A percentile compares a stretch with the other conserved stretches of the same genome.
phyloP scores from a whole-genome alignment of 2,113 vertebrate species.

The Strix aluco region DNA sequence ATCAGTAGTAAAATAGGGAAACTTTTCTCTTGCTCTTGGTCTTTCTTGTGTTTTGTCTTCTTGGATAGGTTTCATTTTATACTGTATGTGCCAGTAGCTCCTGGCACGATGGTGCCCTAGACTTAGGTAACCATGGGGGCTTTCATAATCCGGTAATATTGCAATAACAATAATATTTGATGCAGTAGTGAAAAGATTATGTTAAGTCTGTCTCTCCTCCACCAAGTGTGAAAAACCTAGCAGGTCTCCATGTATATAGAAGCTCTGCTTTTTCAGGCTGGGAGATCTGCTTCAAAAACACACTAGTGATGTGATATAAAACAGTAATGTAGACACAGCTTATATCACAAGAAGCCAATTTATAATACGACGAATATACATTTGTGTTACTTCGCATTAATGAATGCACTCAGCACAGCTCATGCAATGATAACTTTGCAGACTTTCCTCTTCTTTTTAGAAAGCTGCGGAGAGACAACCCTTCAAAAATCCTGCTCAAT shows the following conservation, averaged over 20 bases:
- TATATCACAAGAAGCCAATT: neutral
- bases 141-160: neutral
- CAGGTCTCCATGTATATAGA: neutral
- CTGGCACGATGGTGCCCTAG: neutral
- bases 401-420: neutral
- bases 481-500: constrained; percentile 90
- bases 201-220: neutral
- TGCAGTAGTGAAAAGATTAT: neutral
- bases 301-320: neutral
- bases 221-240: neutral
- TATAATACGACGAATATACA: neutral
- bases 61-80: neutral
- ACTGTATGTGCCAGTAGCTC: neutral
- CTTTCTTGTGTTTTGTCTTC: neutral
- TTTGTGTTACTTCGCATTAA: neutral
- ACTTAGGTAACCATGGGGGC: neutral
- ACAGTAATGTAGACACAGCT: neutral
- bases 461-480: constrained; percentile 82
- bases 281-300: neutral
- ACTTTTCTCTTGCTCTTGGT: neutral
- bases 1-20: neutral
- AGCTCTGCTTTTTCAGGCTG: neutral
- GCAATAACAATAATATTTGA: neutral
- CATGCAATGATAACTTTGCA: neutral
- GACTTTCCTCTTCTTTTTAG: constrained; percentile 58